Evolutionary conservation across 2,113 vertebrate genomes (phyloP), one percentile per base, ranked within the genome.

Genomic region (Oplegnathus fasciatus): DNA sequence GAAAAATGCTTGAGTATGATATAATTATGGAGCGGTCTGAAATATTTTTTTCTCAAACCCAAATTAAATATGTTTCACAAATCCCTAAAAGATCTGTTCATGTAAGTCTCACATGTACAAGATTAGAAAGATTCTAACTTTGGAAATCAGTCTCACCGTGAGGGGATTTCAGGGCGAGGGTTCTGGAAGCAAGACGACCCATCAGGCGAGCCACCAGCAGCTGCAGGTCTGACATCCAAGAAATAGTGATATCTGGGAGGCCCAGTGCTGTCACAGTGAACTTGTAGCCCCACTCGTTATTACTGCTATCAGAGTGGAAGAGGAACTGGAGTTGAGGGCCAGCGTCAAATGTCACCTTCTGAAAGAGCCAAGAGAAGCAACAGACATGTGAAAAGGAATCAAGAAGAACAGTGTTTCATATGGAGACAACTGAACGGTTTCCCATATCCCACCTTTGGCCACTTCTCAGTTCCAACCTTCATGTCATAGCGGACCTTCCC

Each of bases 261-360:
- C 98, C 98, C 0, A 96, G 96, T 5, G 98, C 97, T 1, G 97
- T 98, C 85, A 99, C 96, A 0, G 96, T 95, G 85, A 99, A 99
- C 93, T 98, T 99, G 95, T 99, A 99, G 81, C 98, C 98, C 98
- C 98, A 99, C 93, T 99, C 98, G 18, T 98, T 99, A 90, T 99
- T 99, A 78, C 97, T 99, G 95, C 96, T 98, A 88, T 99, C 98
- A 32, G 98, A 99, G 95, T 99, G 98, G 94, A 99, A 99, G 83
- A 99, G 96, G 95, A 99, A 99, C 95, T 99, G 98, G 75, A 99
- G 96, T 94, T 98, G 97, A 89, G 97, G 98, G 54, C 98, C 98
- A 3, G 97, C 95, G 87, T 99, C 98, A 89, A 99, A 99, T 14
- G 97, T 99, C 89, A 99, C 97, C 95, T 99, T 99, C 98, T 99